Conservation (phyloP, 2,113 vertebrate species). For the Larimichthys polyactis region DNA sequence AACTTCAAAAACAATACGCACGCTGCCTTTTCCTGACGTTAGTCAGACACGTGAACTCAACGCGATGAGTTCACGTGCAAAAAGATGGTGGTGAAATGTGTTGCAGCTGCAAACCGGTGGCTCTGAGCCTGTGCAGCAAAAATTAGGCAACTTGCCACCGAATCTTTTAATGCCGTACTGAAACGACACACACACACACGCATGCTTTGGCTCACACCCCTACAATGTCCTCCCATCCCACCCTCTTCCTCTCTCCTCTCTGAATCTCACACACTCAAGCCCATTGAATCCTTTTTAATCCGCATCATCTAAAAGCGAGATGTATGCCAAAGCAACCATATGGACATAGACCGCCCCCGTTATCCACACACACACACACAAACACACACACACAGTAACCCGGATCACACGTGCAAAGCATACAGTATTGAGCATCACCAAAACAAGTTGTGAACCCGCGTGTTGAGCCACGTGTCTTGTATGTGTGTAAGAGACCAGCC, state of each 20-base stretch:
- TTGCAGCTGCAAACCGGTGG: slow-evolving; percentile 56
- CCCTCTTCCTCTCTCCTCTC: slow-evolving; percentile 38
- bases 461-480: slow-evolving; percentile 68
- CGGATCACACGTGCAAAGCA: slow-evolving; percentile 55
- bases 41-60: background rate
- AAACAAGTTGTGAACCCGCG: slow-evolving; percentile 63
- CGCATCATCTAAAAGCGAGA: slow-evolving; percentile 68
- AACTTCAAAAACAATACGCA: too few relatives aligned
- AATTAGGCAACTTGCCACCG: slow-evolving; percentile 62
- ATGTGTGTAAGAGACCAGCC: slow-evolving; percentile 23
- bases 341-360: slow-evolving; percentile 61
- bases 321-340: slow-evolving; percentile 75
- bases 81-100: slow-evolving; percentile 15
- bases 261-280: slow-evolving; percentile 61
- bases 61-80: background rate
- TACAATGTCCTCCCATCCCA: slow-evolving; percentile 31
- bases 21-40: background rate
- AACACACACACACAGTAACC: slow-evolving; percentile 39
- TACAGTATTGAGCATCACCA: slow-evolving; percentile 48
- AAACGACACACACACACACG: slow-evolving; percentile 6
- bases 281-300: slow-evolving; percentile 78
- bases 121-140: slow-evolving; percentile 16
- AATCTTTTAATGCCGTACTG: slow-evolving; percentile 70
- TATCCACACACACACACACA: slow-evolving; percentile 46
- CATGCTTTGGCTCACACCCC: slow-evolving; percentile 53